phyloP scores from a whole-genome alignment of 2,888 invertebrate genomes.

The Oscheius sp. region DNA sequence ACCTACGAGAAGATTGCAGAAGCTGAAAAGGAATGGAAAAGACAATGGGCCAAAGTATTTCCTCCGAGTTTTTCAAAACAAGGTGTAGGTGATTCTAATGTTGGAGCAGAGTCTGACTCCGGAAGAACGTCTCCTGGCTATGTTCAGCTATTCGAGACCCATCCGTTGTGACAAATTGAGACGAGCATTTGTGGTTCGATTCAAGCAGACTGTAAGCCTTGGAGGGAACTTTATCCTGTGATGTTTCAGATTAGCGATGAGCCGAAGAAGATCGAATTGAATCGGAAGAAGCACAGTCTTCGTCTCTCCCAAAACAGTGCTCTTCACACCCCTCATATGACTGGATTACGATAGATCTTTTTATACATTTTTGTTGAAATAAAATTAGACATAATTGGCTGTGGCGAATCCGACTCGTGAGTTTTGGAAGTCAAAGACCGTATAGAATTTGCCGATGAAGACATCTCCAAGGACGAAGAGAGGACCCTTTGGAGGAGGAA shows the following conservation, averaged over 20 bases:
- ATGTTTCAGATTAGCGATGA: conserved; percentile 34
- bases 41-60: conserved; percentile 75
- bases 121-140: conserved; percentile 83
- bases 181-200: conserved; percentile 56
- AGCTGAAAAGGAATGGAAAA: conserved; percentile 96
- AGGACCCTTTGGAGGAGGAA: conserved; percentile 82
- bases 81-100: conserved; percentile 93
- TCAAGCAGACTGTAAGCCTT: conserved; percentile 51
- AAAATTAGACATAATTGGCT: conserved; percentile 6
- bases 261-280: conserved; percentile 26
- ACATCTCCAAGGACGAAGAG: conserved; percentile 95
- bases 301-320: conserved; percentile 27
- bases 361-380: background rate
- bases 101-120: conserved; percentile 94
- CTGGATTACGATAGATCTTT: conserved; percentile 23
- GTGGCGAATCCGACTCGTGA: conserved; percentile 88
- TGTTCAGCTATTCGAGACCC: conserved; percentile 75
- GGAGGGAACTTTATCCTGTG: too few relatives aligned
- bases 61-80: background rate
- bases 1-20: conserved; percentile 97
- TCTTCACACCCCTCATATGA: conserved; percentile 27
- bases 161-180: conserved; percentile 47
- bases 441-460: conserved; percentile 93
- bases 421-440: conserved; percentile 90
- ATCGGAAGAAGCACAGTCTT: conserved; percentile 34